A percentile compares a stretch with the other conserved stretches of the same genome.
phyloP scores from a whole-genome alignment of 2,113 vertebrate species.

The Tragelaphus buxtoni region DNA sequence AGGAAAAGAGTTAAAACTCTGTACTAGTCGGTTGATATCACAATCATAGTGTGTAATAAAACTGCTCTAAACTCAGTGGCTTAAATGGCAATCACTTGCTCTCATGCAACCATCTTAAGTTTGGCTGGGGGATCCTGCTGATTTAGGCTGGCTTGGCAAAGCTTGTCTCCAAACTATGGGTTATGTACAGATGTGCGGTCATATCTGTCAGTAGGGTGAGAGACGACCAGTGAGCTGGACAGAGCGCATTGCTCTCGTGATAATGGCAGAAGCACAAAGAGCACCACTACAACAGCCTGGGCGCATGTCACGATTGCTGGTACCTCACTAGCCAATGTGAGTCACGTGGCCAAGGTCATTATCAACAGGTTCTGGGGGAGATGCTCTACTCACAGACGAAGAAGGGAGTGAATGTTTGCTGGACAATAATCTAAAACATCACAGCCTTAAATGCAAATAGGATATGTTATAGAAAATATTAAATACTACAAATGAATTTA shows the following conservation, averaged over 20 bases:
- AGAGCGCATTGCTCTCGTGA: not conserved
- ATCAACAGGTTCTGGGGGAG: not conserved
- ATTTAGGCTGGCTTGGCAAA: not conserved
- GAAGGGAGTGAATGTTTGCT: not conserved
- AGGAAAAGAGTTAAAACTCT: not conserved
- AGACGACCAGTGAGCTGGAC: not conserved
- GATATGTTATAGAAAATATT: not conserved
- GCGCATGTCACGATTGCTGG: fast-evolving
- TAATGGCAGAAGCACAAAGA: not conserved
- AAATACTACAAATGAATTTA: not conserved
- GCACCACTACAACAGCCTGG: fast-evolving
- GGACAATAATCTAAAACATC: not conserved
- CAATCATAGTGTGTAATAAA: not conserved
- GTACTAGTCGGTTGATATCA: not conserved
- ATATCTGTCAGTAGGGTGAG: not conserved
- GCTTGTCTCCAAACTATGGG: not conserved
- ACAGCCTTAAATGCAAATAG: not conserved
- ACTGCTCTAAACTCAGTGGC: not conserved
- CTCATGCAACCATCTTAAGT: not conserved
- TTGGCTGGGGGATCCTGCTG: not conserved
- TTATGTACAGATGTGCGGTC: not conserved
- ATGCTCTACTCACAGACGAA: not conserved
- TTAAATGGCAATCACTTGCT: not conserved
- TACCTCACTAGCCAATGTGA: not conserved
- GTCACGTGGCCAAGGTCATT: not conserved